Evolutionary conservation across 2,113 vertebrate species (phyloP), one percentile per base, ranked within the genome.

Genomic region (Collichthys lucidus): DNA sequence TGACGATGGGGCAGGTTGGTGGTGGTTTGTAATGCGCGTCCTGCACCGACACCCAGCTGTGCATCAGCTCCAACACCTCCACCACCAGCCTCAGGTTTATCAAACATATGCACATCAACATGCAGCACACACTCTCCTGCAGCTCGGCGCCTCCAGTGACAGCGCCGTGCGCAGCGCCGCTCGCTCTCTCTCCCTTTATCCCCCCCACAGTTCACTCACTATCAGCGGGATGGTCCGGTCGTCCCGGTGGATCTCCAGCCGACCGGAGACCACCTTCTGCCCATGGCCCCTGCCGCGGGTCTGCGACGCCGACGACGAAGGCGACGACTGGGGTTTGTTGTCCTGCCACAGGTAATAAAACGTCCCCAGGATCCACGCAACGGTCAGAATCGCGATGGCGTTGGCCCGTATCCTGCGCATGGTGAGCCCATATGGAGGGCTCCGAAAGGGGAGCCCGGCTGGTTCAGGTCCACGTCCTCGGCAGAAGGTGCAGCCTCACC

Each of bases 321-420:
- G 92, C 81, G 96, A 93, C 70, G 96, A 90, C 83, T 95, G 96
- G 22, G 97, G 96, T 90, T 96, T 98, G 94, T 94, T 98, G 96
- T 98, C 97, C 96, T 99, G 98, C 98, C 98, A 99, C 96, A 98
- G 97, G 97, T 98, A 98, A 95, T 99, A 99, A 90, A 99, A 99
- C 93, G 97, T 99, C 76, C 98, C 98, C 86, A 99, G 93, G 95
- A 99, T 99, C 98, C 98, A 99, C 65, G 98, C 98, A 60, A 98
- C 97, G 17, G 98, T 98, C 91, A 99, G 96, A 92, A 99, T 97
- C 66, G 97, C 98, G 92, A 99, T 98, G 95, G 97, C 98, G 96
- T 98, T 99, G 89, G 97, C 98, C 95, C 98, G 96, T 94, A 99
- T 96, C 95, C 96, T 96, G 94, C 98, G 97, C 98, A 99, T 99